Evolutionary conservation across 2,113 vertebrate genomes (phyloP).

Genomic region (Chaetorhynchus papuensis): DNA sequence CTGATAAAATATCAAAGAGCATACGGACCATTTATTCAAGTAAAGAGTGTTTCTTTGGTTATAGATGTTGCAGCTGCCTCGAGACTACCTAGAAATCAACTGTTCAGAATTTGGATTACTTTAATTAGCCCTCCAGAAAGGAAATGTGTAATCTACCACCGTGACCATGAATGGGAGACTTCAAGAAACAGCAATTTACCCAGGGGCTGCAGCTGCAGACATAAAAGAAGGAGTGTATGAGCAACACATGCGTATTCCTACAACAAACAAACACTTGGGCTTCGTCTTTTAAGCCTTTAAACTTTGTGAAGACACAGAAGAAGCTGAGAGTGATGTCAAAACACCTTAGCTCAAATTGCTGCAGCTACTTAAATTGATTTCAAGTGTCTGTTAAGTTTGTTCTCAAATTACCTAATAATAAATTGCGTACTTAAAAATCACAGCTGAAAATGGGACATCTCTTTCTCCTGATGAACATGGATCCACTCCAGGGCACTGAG

Average conservation of each 20-base stretch:
- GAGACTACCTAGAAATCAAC: slow-evolving; percentile 20
- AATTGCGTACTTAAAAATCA: not conserved
- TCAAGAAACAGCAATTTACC: slow-evolving; percentile 17
- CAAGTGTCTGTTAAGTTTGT: not conserved
- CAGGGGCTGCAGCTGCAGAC: slow-evolving; percentile 7
- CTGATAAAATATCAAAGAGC: not conserved
- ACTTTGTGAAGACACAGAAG: not conserved
- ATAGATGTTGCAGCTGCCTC: not conserved
- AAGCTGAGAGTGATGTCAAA: not conserved
- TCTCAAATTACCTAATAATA: not conserved
- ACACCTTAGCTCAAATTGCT: not conserved
- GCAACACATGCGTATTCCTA: not conserved
- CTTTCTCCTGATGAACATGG: not conserved
- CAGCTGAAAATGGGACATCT: not conserved
- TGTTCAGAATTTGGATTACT: not conserved
- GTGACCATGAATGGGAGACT: not conserved
- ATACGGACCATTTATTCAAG: not conserved
- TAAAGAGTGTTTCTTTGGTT: not conserved
- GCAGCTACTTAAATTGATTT: not conserved
- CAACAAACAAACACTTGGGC: slow-evolving; percentile 3
- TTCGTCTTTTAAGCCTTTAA: not conserved
- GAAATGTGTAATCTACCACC: slow-evolving; percentile 2
- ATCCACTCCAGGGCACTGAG: not conserved
- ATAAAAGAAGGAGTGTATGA: not conserved
- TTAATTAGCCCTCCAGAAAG: slow-evolving; percentile 28